These are phyloP conservation scores for Tachyglossus aculeatus DNA, from an alignment of 2,797 vertebrate species.

Conservation along the genomic window DNA sequence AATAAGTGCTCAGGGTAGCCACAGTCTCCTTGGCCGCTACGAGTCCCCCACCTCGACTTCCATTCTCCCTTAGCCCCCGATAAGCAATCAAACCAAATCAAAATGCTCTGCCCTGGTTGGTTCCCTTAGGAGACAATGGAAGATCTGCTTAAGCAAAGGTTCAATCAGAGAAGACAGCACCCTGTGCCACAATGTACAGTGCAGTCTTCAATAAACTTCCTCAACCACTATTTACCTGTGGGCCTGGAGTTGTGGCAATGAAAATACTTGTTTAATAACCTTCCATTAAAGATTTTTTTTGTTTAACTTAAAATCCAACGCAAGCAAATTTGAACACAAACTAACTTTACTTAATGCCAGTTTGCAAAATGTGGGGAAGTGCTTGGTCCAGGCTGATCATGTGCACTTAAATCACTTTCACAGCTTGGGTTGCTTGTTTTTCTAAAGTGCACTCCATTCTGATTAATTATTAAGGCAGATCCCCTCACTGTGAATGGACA, in stretches of 20 bases:
- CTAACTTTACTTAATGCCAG: constrained; percentile 23
- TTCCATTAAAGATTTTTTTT: constrained; percentile 44
- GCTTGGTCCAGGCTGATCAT: neutral
- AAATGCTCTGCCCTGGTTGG: neutral
- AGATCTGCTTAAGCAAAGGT: neutral
- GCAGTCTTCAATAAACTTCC: constrained; percentile 37
- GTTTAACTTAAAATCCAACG: constrained; percentile 43
- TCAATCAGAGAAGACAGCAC: constrained; percentile 8
- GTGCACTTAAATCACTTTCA: neutral
- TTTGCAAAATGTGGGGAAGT: constrained; percentile 12
- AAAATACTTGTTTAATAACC: constrained; percentile 50
- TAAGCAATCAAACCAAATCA: too few relatives aligned
- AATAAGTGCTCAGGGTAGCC: too few relatives aligned
- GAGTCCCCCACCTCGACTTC: too few relatives aligned
- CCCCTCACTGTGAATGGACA: neutral
- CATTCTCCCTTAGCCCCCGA: too few relatives aligned
- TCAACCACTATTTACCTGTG: constrained; percentile 43
- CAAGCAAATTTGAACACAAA: constrained; percentile 31
- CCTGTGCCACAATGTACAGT: constrained; percentile 14
- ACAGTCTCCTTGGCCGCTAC: too few relatives aligned
- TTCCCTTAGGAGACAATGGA: neutral
- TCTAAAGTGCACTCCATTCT: neutral
- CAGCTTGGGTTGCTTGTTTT: neutral
- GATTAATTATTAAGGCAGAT: neutral
- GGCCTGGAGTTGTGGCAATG: constrained; percentile 29